A percentile compares a stretch with the other conserved stretches of the same genome.
Conservation (phyloP, 2,113 vertebrate genomes). For the Poecilia latipinna region DNA sequence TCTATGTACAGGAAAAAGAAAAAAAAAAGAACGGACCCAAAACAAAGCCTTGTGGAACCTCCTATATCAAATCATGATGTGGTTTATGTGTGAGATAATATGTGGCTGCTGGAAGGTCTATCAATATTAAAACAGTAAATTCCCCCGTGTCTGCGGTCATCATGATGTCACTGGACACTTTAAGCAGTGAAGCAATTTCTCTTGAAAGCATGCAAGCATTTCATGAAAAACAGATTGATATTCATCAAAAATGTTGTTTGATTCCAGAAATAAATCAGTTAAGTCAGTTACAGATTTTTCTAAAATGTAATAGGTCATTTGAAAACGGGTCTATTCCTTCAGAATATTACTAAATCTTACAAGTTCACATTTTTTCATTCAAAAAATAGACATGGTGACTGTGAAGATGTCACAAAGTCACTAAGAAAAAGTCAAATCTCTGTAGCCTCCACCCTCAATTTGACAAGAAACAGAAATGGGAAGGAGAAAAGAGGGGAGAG, state of each 20-base stretch:
- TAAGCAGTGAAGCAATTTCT: neutral
- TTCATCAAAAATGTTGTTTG: neutral
- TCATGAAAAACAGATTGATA: neutral
- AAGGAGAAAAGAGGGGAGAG: constrained; percentile 37
- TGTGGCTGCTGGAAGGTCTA: neutral
- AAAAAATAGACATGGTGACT: constrained; percentile 15
- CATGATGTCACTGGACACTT: neutral
- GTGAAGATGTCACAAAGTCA: constrained; percentile 42
- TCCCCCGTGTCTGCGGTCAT: neutral
- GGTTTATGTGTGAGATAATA: neutral
- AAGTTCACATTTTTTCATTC: neutral
- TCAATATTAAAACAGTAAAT: neutral
- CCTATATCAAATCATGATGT: neutral
- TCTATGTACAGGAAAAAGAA: neutral
- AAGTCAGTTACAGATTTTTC: neutral
- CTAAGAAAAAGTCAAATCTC: constrained; percentile 18
- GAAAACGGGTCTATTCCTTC: neutral
- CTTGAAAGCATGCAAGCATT: neutral
- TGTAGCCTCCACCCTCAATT: constrained; percentile 21
- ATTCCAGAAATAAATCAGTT: neutral
- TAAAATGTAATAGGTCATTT: neutral
- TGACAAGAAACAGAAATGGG: constrained; percentile 42
- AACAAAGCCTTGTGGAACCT: neutral
- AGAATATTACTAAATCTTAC: neutral
- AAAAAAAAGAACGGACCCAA: neutral